Evolutionary conservation across 1,140 invertebrate species (phyloP), one percentile per base, ranked within the genome.

Genomic region (Pantala flavescens): DNA sequence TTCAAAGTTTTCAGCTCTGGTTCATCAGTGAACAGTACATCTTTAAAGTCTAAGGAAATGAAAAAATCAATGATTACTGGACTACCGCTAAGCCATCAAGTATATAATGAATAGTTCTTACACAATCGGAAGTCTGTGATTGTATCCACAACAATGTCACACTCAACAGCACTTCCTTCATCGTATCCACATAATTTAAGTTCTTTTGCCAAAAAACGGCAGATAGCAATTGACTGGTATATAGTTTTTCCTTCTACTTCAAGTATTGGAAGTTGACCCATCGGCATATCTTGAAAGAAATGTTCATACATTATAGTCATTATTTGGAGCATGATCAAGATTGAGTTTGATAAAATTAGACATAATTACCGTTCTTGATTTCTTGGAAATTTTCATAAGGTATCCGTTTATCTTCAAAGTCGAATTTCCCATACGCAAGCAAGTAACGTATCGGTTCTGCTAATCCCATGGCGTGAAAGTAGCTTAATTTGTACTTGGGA

Each of bases 361-460:
- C 23, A 12, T 16, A 24, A 28, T 55, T 79, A 82, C 82, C 81
- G 74, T 81, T 75, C 78, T 87, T 87, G 43, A 81, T 80, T 36
- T 80, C 77, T 1, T 78, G 77, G 83, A 83, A 85, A 63, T 83
- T 79, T 73, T 79, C 82, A 21, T 74, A 74, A 74, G 76, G 77
- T 72, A 82, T 77, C 42, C 82, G 79, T 9, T 79, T 78, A 76
- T 88, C 87, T 75, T 84, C 82, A 78, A 82, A 88, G 0, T 81
- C 78, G 10, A 85, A 79, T 36, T 80, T 81, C 14, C 82, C 82
- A 73, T 86, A 85, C 1, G 80, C 79, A 23, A 87, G 79, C 7
- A 88, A 75, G 55, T 84, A 81, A 14, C 87, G 81, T 24, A 84
- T 82, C 0, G 85, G 80, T 76, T 88, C 86, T 10, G 81, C 86